Conservation (phyloP, 2,113 vertebrate genomes). For the Vicugna pacos region DNA sequence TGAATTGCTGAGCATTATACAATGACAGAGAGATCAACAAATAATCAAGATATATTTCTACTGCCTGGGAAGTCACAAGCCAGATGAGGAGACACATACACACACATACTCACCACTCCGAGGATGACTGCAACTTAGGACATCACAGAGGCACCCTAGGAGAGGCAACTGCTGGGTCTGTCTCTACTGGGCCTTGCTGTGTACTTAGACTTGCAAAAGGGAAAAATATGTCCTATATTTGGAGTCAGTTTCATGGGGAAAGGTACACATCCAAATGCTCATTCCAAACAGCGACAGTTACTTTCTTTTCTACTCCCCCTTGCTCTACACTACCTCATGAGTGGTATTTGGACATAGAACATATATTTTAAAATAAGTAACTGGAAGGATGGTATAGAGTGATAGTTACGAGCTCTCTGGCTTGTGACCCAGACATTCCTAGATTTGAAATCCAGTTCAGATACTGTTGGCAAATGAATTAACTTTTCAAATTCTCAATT, state of each 20-base stretch:
- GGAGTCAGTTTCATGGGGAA: background rate
- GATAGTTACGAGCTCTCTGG: background rate
- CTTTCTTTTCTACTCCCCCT: background rate
- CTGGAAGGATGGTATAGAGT: background rate
- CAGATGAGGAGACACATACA: background rate
- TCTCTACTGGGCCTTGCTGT: background rate
- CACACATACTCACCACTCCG: background rate
- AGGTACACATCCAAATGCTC: background rate
- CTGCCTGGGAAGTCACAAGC: background rate
- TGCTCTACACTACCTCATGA: background rate
- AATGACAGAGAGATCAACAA: background rate
- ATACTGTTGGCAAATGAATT: background rate
- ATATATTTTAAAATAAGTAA: constrained; percentile 19
- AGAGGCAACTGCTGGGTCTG: background rate
- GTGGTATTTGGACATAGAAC: background rate
- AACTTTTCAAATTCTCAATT: background rate
- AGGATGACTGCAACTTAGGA: background rate
- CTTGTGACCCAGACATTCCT: background rate
- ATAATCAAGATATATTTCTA: background rate
- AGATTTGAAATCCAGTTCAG: background rate
- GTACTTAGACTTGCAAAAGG: background rate
- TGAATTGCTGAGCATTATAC: background rate
- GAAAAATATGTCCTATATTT: background rate
- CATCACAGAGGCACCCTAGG: background rate
- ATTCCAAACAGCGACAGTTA: background rate